Base-by-base conservation (phyloP, 2,888 invertebrate genomes). In the Himalopsyche anomala region DNA sequence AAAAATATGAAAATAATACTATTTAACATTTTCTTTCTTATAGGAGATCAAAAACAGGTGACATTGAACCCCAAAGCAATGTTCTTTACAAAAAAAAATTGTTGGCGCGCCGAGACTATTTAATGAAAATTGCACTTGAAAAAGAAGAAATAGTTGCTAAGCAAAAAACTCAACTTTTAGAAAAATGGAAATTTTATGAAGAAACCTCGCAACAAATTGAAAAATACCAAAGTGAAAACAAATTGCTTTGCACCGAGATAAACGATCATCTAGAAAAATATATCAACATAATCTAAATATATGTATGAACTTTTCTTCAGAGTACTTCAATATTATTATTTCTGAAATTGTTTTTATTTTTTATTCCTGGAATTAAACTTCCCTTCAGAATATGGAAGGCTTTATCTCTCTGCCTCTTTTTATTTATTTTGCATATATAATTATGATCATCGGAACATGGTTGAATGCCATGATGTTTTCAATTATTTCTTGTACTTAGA, bases 171-270 rank as follows among this genome's bases (percentile, higher is more conserved):
- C 19, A 19, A 62, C 62, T 62, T 19, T 9, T 28, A 62, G 62
- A 62, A 28, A 62, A 62, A 62, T 62, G 62, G 62, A 62, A 62
- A 62, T 62, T 62, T 62, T 62, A 19, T 15, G 19, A 62, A 62
- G 62, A 62, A 19, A 62, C 62, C 28, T 62, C 62, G 8, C 9
- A 19, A 19, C 62, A 62, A 11, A 62, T 62, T 8, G 19, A n/a
- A 62, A 62, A 62, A 62, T 62, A 11, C 11, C 62, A 62, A 6
- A 62, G 28, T 62, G 62, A 62, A 62, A 62, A 62, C 5, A 62
- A 62, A 11, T 62, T 62, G 62, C 62, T 62, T n/a, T 62, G 62
- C 11, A 12, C 62, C 4, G 62, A 62, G 62, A 62, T 62, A 62
- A 62, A 62, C 15, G 62, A 62, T 9, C 62, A 19, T 19, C 19